A percentile compares a stretch with the other conserved stretches of the same genome.
phyloP scores from a whole-genome alignment of 2,888 invertebrate genomes.

The Eremobia ochroleuca region DNA sequence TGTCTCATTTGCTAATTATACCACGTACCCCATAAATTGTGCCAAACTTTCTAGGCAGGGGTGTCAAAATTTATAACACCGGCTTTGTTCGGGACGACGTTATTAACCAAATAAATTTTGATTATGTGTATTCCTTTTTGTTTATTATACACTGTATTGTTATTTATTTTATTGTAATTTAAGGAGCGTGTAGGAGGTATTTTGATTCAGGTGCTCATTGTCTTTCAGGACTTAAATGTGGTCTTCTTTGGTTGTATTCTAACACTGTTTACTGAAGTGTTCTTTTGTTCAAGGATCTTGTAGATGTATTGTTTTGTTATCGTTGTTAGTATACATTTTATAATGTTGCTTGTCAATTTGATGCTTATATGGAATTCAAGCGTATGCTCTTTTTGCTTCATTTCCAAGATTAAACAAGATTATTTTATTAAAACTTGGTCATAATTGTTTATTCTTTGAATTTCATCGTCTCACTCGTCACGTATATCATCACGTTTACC shows the following conservation, averaged over 20 bases:
- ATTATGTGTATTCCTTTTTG: conserved; percentile 65
- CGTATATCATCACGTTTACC: background rate
- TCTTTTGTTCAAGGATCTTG: conserved; percentile 5
- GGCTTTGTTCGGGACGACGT: conserved; percentile 58
- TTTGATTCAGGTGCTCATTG: conserved; percentile 45
- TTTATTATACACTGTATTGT: conserved; percentile 56
- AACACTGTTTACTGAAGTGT: conserved; percentile 7
- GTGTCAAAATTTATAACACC: conserved; percentile 68
- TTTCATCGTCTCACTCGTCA: background rate
- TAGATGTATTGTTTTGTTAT: background rate
- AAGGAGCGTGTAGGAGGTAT: conserved; percentile 35
- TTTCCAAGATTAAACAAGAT: background rate
- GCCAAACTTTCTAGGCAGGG: conserved; percentile 55
- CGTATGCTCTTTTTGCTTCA: background rate
- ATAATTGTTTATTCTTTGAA: too few species aligned
- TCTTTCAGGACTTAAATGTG: conserved; percentile 20
- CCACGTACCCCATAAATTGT: conserved; percentile 62
- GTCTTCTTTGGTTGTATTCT: conserved; percentile 7
- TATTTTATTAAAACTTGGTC: background rate
- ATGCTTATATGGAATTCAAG: background rate
- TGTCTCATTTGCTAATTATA: conserved; percentile 59
- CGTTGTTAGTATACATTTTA: background rate
- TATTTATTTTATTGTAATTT: conserved; percentile 38
- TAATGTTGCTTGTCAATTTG: background rate
- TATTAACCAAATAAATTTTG: conserved; percentile 73